These are phyloP conservation scores for Drosophila micromelanica DNA, from an alignment of 1,140 invertebrate species.

Conservation along the genomic window DNA sequence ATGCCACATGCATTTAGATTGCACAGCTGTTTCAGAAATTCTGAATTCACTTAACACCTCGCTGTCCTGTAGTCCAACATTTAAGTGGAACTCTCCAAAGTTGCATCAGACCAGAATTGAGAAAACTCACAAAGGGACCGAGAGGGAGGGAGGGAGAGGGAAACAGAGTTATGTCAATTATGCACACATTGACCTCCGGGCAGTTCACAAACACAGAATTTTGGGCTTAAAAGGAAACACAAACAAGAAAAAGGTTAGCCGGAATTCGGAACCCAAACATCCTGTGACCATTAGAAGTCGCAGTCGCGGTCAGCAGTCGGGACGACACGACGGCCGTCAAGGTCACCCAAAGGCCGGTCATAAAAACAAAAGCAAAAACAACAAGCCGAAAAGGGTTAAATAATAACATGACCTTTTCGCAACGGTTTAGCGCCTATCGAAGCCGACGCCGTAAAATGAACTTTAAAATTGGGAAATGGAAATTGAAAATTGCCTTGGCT, in stretches of 20 bases:
- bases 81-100: conserved; percentile 5
- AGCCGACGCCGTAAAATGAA: conserved; percentile 41
- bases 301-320: conserved; percentile 27
- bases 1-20: conserved; percentile 28
- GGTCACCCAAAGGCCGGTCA: conserved; percentile 50
- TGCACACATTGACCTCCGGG: conserved; percentile 32
- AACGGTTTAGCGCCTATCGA: conserved; percentile 5
- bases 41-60: conserved; percentile 57
- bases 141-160: background rate
- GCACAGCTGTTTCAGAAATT: conserved; percentile 43
- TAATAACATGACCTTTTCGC: conserved; percentile 60
- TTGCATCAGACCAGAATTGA: conserved; percentile 15
- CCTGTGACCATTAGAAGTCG: conserved; percentile 24
- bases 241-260: conserved; percentile 41
- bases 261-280: conserved; percentile 44
- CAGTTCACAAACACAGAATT: conserved; percentile 32
- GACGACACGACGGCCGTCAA: conserved; percentile 30
- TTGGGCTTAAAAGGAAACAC: conserved; percentile 28
- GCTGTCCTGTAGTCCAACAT: conserved; percentile 5
- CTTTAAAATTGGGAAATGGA: conserved; percentile 50
- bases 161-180: conserved; percentile 19
- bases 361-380: conserved; percentile 34
- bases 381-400: conserved; percentile 59
- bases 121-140: background rate
- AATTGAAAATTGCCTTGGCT: conserved; percentile 59